Evolutionary conservation across 2,888 invertebrate genomes (phyloP).

Genomic region (Synergus laeviventris): DNA sequence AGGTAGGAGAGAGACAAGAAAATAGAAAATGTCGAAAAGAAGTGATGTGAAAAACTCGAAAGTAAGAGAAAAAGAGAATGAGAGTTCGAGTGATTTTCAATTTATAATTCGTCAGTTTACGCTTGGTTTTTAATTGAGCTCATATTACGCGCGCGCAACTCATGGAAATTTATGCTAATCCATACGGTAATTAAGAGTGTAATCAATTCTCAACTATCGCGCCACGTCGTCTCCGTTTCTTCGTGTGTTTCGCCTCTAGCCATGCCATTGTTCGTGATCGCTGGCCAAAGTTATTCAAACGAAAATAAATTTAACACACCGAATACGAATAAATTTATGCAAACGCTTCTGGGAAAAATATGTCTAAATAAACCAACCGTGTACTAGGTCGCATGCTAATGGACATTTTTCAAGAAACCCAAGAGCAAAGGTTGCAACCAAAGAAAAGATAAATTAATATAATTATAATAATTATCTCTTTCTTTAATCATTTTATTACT

Average conservation of each 20-base stretch:
- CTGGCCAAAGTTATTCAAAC: slow-evolving; percentile 40
- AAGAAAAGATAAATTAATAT: background rate
- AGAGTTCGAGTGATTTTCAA: slow-evolving; percentile 56
- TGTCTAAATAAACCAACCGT: slow-evolving; percentile 8
- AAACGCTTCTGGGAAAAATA: slow-evolving; percentile 24
- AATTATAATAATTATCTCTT: background rate
- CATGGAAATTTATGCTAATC: slow-evolving; percentile 68
- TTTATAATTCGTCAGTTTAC: slow-evolving; percentile 60
- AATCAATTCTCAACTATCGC: slow-evolving; percentile 65
- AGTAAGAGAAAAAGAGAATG: background rate
- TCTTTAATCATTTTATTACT: background rate
- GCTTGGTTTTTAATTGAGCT: slow-evolving; percentile 51
- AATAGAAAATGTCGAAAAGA: slow-evolving; percentile 5
- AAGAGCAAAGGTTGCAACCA: background rate
- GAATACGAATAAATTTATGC: slow-evolving; percentile 26
- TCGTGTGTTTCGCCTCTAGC: slow-evolving; percentile 47
- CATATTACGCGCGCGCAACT: slow-evolving; percentile 44
- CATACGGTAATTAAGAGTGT: slow-evolving; percentile 63
- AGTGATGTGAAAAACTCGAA: background rate
- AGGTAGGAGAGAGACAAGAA: background rate
- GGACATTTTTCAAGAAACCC: background rate
- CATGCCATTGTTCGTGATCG: slow-evolving; percentile 41
- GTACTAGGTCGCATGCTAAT: slow-evolving; percentile 13
- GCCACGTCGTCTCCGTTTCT: slow-evolving; percentile 45
- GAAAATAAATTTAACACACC: slow-evolving; percentile 27